Conservation (phyloP, 2,113 vertebrate genomes). For the Bubo scandiacus region DNA sequence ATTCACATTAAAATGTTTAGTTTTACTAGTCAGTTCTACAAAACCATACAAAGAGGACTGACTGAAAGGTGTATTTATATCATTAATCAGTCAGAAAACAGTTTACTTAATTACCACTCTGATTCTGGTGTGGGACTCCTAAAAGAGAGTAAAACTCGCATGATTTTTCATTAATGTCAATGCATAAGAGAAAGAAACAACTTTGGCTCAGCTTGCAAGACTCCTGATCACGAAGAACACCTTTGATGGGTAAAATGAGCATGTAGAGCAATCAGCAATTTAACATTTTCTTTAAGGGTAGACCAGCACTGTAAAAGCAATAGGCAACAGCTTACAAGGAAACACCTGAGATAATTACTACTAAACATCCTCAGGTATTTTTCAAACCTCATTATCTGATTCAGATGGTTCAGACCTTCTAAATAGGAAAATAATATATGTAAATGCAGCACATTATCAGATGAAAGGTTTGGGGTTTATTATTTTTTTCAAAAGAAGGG, state of each 20-base stretch:
- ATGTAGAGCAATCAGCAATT: not conserved
- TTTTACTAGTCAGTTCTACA: not conserved
- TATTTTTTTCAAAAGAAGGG: not conserved
- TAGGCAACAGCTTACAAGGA: not conserved
- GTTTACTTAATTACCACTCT: not conserved
- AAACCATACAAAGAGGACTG: not conserved
- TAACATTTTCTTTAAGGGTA: not conserved
- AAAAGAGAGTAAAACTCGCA: not conserved
- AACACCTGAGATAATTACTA: constrained; percentile 13
- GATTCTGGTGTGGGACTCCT: not conserved
- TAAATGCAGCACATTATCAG: not conserved
- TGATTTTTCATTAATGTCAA: not conserved
- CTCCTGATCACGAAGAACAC: not conserved
- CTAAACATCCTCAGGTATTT: constrained; percentile 17
- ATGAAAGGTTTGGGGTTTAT: not conserved
- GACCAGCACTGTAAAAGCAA: not conserved
- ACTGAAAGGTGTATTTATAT: not conserved
- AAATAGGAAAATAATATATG: not conserved
- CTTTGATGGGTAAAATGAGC: not conserved
- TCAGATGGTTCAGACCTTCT: not conserved
- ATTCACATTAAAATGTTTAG: not conserved
- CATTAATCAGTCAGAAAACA: not conserved
- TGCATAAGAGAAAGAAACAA: not conserved
- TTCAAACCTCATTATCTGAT: constrained; percentile 19
- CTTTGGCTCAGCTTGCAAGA: not conserved